phyloP scores from a whole-genome alignment of 2,888 invertebrate genomes.

The Leucoptera coffeella region DNA sequence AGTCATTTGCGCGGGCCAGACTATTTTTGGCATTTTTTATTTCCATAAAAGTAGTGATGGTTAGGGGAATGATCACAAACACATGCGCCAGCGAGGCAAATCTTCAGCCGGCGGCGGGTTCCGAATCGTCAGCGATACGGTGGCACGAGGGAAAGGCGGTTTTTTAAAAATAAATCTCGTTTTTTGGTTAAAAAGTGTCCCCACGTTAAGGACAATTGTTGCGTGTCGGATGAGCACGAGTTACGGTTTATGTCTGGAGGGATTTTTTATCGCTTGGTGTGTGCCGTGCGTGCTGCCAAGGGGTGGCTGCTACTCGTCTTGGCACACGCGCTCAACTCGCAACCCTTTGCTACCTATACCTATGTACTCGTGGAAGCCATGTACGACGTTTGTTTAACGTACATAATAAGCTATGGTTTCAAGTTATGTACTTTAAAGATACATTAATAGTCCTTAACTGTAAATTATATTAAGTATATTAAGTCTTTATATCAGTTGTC shows the following conservation, averaged over 20 bases:
- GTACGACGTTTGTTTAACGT: too few species aligned
- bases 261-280: constrained; percentile 44
- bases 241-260: constrained; percentile 39
- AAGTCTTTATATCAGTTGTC: too few species aligned
- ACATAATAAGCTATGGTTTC: too few species aligned
- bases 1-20: too few species aligned
- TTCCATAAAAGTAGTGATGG: constrained; percentile 46
- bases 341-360: too few species aligned
- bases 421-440: too few species aligned
- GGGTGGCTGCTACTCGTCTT: neutral
- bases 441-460: too few species aligned
- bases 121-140: constrained; percentile 21
- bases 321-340: neutral
- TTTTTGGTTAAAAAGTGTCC: constrained; percentile 46
- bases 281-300: constrained; percentile 18
- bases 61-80: constrained; percentile 36
- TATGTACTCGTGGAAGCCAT: too few species aligned
- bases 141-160: constrained; percentile 29
- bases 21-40: too few species aligned
- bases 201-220: constrained; percentile 46
- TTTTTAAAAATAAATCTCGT: constrained; percentile 47
- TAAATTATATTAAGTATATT: too few species aligned
- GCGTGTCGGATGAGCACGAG: constrained; percentile 53
- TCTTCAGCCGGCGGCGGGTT: constrained; percentile 43
- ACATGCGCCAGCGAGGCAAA: constrained; percentile 53